Evolutionary conservation across 37 sponge, comb jelly and placozoan species (phyloP), one percentile per base, ranked within the genome.

Genomic region (Eunapius fragilis): DNA sequence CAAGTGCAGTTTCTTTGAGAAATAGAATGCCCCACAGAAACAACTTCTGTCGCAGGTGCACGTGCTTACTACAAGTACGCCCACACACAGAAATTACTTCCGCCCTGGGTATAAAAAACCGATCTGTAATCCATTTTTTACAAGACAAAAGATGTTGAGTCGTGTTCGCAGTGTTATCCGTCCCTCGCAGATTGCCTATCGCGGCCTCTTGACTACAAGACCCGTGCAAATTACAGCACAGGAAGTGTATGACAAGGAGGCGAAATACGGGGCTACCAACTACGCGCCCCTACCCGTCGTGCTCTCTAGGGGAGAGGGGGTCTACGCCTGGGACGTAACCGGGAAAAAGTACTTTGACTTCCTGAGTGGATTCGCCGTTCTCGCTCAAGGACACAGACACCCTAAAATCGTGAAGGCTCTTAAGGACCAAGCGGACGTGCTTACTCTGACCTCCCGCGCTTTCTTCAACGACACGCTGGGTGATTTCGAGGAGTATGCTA

Each of bases 351-450:
- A 99, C 85, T 94, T 83, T 70, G 99, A 99, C 89, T 99, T 99
- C 72, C 77, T 99, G 48, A 95, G 96, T 28, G 99, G 87, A 0
- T 99, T 93, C 71, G 94, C 98, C 6, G 90, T 93, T 37, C 27
- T 96, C 70, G 97, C 97, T 80, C 99, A 99, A 73, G 99, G 99
- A 4, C 99, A 99, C 85, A 69, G 95, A 27, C 99, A 99, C 73
- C 99, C 98, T 12, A 94, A 79, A 74, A 97, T 97, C 27, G 71
- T 95, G 3, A 36, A 87, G 22, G 95, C 93, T 0, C 80, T 97
- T 47, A 84, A 71, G 31, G 83, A 90, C 28, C 97, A 97, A 80
- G 30, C 74, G n/a, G 87, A 95, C 41, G 71, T 19, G 27, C 82
- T 99, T 34, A 97, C 99, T 0, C 83, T 99, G 22, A 94, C 93